Evolutionary conservation across 1,140 invertebrate species (phyloP), one percentile per base, ranked within the genome.

Genomic region (Anastrepha obliqua): DNA sequence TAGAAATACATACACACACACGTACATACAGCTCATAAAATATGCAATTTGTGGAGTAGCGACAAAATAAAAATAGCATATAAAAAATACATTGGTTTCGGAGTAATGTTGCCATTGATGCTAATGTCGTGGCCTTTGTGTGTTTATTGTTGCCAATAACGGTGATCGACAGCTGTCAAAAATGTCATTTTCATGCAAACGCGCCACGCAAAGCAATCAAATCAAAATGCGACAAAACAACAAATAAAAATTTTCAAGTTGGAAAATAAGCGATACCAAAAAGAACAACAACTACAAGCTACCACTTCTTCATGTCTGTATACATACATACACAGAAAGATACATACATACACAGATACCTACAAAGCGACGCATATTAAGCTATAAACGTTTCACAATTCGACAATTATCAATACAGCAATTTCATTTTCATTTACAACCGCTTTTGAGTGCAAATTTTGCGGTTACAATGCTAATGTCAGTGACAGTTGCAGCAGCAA

Each of bases 151-250:
- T 51, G 51, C 17, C 20, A 81, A 51, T 65, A 60, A 86, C 65
- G 20, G 64, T 87, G 86, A 87, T 87, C 86, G 86, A 87, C 86
- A 87, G 86, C 86, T 87, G 86, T 87, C 86, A 87, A 87, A 87
- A 55, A 87, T 87, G 86, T 62, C 64, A 87, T 87, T 70, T 70
- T 47, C 86, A 70, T 87, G 44, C 74, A 81, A 81, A 81, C 44
- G 6, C 15, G 47, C 74, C 29, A n/a, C 5, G 29, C 59, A 62
- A 86, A 62, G 58, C 85, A 86, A 64, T 62, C 85, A 62, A 86
- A 62, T 17, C 85, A 39, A 86, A 62, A 60, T 62, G 39, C 58
- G 29, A 60, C 39, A 39, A 20, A 62, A 62, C 29, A 86, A 58
- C 58, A 86, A 47, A 8, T 29, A n/a, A 86, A 55, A 55, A 11